Conservation (phyloP, 1,140 invertebrate genomes). For the Pteromalus puparum region DNA sequence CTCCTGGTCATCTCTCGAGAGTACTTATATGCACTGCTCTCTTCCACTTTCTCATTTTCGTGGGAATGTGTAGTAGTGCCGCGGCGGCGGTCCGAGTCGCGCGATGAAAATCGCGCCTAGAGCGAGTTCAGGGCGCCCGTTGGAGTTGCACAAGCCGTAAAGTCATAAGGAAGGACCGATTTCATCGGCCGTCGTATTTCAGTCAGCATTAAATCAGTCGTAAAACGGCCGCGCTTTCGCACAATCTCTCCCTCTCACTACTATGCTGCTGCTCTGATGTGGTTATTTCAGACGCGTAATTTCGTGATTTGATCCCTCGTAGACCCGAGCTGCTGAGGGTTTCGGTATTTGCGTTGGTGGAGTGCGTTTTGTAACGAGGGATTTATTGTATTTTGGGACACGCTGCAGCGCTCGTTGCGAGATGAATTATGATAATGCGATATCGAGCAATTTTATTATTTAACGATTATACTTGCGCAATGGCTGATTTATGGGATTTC, state of each 20-base stretch:
- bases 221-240: conserved; percentile 60
- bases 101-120: not conserved
- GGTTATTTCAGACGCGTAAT: conserved; percentile 8
- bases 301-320: not conserved
- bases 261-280: not conserved
- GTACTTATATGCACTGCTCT: not conserved
- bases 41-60: not conserved
- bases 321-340: not conserved
- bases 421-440: not conserved
- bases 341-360: not conserved
- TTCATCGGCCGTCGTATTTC: conserved; percentile 66
- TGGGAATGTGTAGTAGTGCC: not conserved
- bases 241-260: not conserved
- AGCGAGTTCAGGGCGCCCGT: not conserved
- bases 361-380: not conserved
- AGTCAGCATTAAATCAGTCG: conserved; percentile 64
- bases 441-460: not conserved
- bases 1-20: not conserved
- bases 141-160: conserved; percentile 54
- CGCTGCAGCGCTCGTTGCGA: too few species aligned
- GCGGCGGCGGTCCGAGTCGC: not conserved
- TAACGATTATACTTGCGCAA: not conserved
- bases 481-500: not conserved
- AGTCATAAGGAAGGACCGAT: conserved; percentile 66
- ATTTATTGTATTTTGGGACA: not conserved